Evolutionary conservation across 1,140 invertebrate species (phyloP).

Genomic region (Mercenaria mercenaria): DNA sequence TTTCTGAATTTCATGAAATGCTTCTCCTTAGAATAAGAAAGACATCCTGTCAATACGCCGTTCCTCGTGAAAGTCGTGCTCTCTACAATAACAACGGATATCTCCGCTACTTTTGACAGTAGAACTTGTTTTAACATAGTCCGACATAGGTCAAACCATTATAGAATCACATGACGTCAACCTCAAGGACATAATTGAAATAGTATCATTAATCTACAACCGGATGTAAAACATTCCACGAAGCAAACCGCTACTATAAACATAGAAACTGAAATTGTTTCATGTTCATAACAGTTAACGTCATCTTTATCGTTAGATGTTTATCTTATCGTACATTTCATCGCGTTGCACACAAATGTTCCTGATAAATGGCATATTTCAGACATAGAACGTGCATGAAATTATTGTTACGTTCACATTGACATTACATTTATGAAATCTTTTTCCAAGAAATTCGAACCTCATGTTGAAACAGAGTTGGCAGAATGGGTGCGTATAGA

Average conservation of each 20-base stretch:
- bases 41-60: too few relatives aligned
- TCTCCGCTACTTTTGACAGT: too few relatives aligned
- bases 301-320: constrained; percentile 14
- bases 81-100: too few relatives aligned
- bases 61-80: too few relatives aligned
- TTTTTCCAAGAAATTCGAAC: background rate
- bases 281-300: constrained; percentile 1
- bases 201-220: too few relatives aligned
- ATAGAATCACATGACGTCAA: too few relatives aligned
- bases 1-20: too few relatives aligned
- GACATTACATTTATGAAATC: background rate
- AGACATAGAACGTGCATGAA: constrained; percentile 3
- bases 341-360: constrained; percentile 12
- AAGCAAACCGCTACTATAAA: background rate
- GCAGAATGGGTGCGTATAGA: too few relatives aligned
- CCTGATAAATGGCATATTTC: constrained; percentile 29
- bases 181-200: too few relatives aligned
- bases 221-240: constrained; percentile 13
- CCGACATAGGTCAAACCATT: too few relatives aligned
- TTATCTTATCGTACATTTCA: constrained; percentile 13
- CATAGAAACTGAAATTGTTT: background rate
- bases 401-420: constrained; percentile 6
- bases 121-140: too few relatives aligned
- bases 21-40: too few relatives aligned
- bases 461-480: constrained; percentile 6